phyloP scores from a whole-genome alignment of 2,113 vertebrate species.

The Mormyrus iriodes region DNA sequence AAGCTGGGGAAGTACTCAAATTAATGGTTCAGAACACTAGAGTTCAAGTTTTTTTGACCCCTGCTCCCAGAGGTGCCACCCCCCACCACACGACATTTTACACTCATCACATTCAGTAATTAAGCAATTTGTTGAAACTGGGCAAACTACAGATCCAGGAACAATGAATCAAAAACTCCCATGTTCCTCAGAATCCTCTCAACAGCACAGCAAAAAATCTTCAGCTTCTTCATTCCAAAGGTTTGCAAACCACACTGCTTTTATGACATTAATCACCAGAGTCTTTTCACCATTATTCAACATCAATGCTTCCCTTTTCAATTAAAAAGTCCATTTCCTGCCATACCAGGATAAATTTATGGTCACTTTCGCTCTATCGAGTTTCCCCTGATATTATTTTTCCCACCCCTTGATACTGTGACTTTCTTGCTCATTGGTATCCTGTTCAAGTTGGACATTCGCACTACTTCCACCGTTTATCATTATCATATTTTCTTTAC shows the following conservation, averaged over 20 bases:
- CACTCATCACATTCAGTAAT: constrained; percentile 28
- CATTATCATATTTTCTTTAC: constrained; percentile 13
- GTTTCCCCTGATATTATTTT: neutral
- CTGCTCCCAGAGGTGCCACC: constrained; percentile 23
- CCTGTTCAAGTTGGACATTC: neutral
- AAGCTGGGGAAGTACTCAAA: constrained; percentile 30
- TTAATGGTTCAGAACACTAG: constrained; percentile 32
- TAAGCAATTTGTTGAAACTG: constrained; percentile 30
- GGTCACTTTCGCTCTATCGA: neutral
- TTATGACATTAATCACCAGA: constrained; percentile 12
- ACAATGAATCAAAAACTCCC: neutral
- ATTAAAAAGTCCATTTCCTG: neutral
- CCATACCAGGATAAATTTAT: neutral
- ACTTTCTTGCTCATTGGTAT: neutral
- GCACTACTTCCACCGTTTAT: neutral
- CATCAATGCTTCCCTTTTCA: constrained; percentile 4
- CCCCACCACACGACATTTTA: neutral
- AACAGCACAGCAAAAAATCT: neutral
- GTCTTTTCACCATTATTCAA: constrained; percentile 20
- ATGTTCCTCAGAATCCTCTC: neutral
- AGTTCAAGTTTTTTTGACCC: constrained; percentile 30
- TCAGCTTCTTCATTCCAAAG: neutral
- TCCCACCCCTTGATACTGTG: neutral
- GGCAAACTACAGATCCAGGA: neutral
- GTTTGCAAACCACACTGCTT: constrained; percentile 4